Evolutionary conservation across 2,888 invertebrate species (phyloP), one percentile per base, ranked within the genome.

Genomic region (Torymus auratus): DNA sequence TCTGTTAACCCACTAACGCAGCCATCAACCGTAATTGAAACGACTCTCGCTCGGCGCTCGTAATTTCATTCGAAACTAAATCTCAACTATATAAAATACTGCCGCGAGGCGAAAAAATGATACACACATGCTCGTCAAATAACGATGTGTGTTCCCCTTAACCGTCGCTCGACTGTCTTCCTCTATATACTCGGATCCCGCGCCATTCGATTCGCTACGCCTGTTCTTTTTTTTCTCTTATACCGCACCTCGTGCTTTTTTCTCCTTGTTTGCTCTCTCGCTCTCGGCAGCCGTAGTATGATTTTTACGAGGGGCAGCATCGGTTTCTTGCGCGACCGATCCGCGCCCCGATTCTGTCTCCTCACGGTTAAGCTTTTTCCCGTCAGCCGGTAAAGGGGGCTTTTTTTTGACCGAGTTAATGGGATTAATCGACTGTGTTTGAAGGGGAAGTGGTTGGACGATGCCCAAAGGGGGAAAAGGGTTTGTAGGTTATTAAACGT

Each of bases 261-360:
- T 69, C 28, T 56, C 13, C 62, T 69, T 64, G 69, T 67, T 74
- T 68, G 69, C 79, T 79, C 69, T 74, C 28, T 70, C 60, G 69
- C 79, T 79, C 69, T 69, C 28, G 80, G 64, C 64, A 69, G 64
- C 56, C 73, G 68, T 73, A 71, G 68, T 73, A 71, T 67, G 72
- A 78, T 78, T 73, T 73, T 73, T 68, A 78, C 61, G 41, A 65
- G 28, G 52, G 65, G 20, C n/a, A 65, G 55, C 62, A 64, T 70
- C 77, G 41, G 4, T 41, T 60, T 70, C 70, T 70, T 70, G 50
- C 12, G 28, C 28, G 28, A 28, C 28, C 28, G 28, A 41, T 41
- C 41, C 12, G 3, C 15, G n/a, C 20, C 28, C n/a, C 55, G 53
- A 28, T 12, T 20, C 17, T 41, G 12, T 14, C 50, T 17, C 23